Evolutionary conservation across 2,888 invertebrate species (phyloP).

Genomic region (Rotaria sp.): DNA sequence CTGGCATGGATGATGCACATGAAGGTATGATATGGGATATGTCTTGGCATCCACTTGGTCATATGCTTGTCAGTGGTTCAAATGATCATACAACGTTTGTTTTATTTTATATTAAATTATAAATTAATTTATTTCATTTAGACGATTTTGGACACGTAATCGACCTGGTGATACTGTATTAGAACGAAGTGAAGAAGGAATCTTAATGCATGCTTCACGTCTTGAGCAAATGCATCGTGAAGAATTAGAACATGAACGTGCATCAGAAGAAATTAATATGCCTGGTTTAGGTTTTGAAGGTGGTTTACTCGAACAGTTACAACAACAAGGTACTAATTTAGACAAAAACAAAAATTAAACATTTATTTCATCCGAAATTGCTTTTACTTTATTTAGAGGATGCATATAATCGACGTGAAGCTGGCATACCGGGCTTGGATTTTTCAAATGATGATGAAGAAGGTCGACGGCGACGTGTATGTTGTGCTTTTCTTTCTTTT

Average conservation of each 20-base stretch:
- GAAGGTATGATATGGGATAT: conserved; percentile 98
- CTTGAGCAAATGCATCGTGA: neutral
- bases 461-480: conserved; percentile 3
- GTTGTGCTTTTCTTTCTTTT: neutral
- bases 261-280: conserved; percentile 61
- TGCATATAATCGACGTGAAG: neutral
- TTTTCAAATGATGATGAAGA: neutral
- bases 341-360: no score
- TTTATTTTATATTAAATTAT: no score
- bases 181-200: conserved; percentile 65
- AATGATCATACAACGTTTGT: conserved; percentile 80
- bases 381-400: neutral
- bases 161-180: conserved; percentile 93
- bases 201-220: neutral
- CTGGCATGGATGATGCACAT: conserved; percentile 93
- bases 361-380: no score
- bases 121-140: conserved; percentile 44
- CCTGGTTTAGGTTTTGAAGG: conserved; percentile 98
- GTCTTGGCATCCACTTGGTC: conserved; percentile 98
- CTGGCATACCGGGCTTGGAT: neutral
- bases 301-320: conserved; percentile 64
- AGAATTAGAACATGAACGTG: conserved; percentile 63
- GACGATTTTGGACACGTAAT: conserved; percentile 96
- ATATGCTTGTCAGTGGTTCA: conserved; percentile 96
- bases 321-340: conserved; percentile 43